Evolutionary conservation across 1,140 invertebrate genomes (phyloP), one percentile per base, ranked within the genome.

Genomic region (Lasioglossum baleicum): DNA sequence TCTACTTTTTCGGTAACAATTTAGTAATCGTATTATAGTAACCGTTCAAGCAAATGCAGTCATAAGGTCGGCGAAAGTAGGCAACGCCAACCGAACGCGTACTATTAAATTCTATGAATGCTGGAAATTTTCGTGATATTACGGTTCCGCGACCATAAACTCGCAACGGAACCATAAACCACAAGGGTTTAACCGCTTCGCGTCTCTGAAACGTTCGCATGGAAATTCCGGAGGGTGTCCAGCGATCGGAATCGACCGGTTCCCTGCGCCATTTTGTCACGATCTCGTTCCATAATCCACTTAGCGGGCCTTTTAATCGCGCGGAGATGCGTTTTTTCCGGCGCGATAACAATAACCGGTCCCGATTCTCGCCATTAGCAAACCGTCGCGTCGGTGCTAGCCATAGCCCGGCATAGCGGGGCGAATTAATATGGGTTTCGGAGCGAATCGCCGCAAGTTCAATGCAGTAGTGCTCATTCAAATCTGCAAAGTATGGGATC

Each of bases 371-470:
- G 48, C 66, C 56, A 81, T 81, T 80, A 83, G 61, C 63, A 26
- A 67, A 26, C 44, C 26, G 26, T 35, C 40, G 35, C 53, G 58
- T 53, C 20, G 51, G 51, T 58, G 10, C 71, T 51, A 20, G 2
- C 40, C 35, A n/a, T 53, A 10, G 26, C 26, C 26, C 26, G 26
- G 0, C 26, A 26, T 26, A 26, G 26, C 26, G 26, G 26, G 0
- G 26, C 70, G 86, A 90, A 88, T 90, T 90, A 90, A 90, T 90
- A 88, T 86, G 88, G 88, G 85, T 88, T 88, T 88, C 79, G 75
- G 61, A 82, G 86, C 76, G 80, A 86, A 88, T 87, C 83, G 72
- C 35, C 35, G 69, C 53, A 61, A 53, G 26, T 64, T 48, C 75
- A 56, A 68, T 42, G 58, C 64, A 63, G 82, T 5, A 35, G 35